These are phyloP conservation scores for Protomyctophum bolini DNA, from an alignment of 2,113 vertebrate genomes.

Conservation along the genomic window DNA sequence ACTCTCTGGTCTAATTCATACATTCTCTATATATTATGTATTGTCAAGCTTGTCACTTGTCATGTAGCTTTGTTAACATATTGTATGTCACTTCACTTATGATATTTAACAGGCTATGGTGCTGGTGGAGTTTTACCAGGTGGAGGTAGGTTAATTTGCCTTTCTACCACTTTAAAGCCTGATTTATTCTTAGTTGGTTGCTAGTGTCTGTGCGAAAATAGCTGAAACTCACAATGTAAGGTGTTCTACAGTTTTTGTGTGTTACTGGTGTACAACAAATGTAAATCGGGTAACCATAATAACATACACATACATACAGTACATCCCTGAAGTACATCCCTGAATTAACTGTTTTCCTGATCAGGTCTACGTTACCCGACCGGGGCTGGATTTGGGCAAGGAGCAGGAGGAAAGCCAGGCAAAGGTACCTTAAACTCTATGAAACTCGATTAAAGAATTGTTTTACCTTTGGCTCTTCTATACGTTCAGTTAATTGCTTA, in stretches of 20 bases:
- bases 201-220: no score
- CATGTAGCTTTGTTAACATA: neutral
- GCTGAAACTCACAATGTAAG: neutral
- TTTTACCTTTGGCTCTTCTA: neutral
- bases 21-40: neutral
- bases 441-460: no score
- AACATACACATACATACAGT: neutral
- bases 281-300: neutral
- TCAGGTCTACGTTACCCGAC: constrained; percentile 71
- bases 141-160: constrained; percentile 62
- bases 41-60: neutral
- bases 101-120: constrained; percentile 66
- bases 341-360: neutral
- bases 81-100: neutral
- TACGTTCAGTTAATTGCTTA: neutral
- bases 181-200: no score
- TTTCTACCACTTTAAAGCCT: no score
- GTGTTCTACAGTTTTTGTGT: neutral
- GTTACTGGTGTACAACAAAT: neutral
- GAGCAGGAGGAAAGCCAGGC: constrained; percentile 62
- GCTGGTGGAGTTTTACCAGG: constrained; percentile 67
- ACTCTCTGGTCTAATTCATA: neutral
- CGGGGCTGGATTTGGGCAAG: constrained; percentile 71
- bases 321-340: no score
- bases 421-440: constrained; percentile 60